Base-by-base conservation (phyloP, 2,113 vertebrate genomes). In the Alethe diademata region DNA sequence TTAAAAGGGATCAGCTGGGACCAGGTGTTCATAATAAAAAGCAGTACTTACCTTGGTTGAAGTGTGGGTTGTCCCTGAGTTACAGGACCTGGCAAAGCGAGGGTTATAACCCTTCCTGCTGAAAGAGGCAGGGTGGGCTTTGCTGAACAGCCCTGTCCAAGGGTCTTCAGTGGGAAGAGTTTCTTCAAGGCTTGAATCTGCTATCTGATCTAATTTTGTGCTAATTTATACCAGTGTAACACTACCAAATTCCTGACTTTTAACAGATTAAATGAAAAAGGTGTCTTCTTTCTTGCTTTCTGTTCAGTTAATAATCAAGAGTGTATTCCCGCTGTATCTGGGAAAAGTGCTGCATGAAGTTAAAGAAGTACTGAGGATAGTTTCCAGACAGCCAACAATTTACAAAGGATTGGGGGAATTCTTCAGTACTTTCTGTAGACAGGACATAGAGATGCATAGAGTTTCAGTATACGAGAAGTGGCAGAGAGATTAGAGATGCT, bases 81-180 rank as follows among this genome's bases (percentile, higher is more conserved):
- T 65, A 50, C 45, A 25, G n/a, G 31, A 38, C 25, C 12, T 23
- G 36, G 53, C 36, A 54, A 22, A 2, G 14, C 0, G 53, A 53
- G 36, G 24, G 33, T 31, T 26, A 3, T 19, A 36, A 71, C 31
- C 26, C 42, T 26, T 38, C 23, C 14, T 18, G 35, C 22, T 0
- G 0, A n/a, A 66, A 43, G 35, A 69, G 13, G 29, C 15, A 36
- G 33, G 19, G 17, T 36, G 26, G 9, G 22, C 19, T 92, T 42
- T 11, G 25, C 33, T 2, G 0, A 74, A 66, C 2, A 1, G 12
- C 14, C 20, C 23, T 60, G 12, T 9, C 25, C 56, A 13, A 33
- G 23, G 33, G 20, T 73, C 61, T 14, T 64, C 36, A 24, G n/a
- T 25, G 20, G 53, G 22, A 78, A 81, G 12, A 69, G 7, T 51